Evolutionary conservation across 1,140 invertebrate species (phyloP).

Genomic region (Orius insidiosus): DNA sequence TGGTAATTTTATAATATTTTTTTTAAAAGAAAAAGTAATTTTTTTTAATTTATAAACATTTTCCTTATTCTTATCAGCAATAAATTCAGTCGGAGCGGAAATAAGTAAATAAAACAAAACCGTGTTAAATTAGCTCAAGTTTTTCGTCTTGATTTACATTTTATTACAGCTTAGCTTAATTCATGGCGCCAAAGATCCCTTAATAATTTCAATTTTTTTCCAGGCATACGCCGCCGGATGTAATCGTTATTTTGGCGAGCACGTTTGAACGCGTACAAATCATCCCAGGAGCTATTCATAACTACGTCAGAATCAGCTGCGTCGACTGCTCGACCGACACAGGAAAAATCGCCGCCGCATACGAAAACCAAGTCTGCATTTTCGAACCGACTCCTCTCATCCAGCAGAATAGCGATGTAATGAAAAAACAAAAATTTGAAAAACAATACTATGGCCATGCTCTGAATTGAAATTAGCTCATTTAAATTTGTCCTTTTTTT

Average conservation of each 20-base stretch:
- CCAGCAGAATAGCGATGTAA: constrained; percentile 64
- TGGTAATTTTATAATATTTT: too few relatives aligned
- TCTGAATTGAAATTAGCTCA: background rate
- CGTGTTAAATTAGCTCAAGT: too few relatives aligned
- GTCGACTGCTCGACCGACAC: constrained; percentile 94
- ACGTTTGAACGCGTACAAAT: constrained; percentile 97
- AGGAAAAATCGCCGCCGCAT: constrained; percentile 97
- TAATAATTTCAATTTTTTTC: constrained; percentile 25
- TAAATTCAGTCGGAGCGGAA: too few relatives aligned
- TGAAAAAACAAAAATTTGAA: constrained; percentile 20
- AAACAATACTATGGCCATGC: background rate
- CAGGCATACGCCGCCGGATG: constrained; percentile 97
- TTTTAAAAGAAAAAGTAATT: too few relatives aligned
- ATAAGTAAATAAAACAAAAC: too few relatives aligned
- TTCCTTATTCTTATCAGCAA: too few relatives aligned
- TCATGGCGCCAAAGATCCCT: too few relatives aligned
- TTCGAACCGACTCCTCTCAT: constrained; percentile 93
- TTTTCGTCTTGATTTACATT: too few relatives aligned
- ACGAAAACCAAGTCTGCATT: constrained; percentile 91
- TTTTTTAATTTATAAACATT: too few relatives aligned
- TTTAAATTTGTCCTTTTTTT: background rate
- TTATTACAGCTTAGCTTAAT: too few relatives aligned
- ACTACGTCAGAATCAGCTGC: constrained; percentile 89
- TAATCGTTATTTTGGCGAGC: constrained; percentile 93
- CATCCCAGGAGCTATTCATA: constrained; percentile 88